Conservation (phyloP, 2,888 invertebrate genomes). For the Buathra laborator region DNA sequence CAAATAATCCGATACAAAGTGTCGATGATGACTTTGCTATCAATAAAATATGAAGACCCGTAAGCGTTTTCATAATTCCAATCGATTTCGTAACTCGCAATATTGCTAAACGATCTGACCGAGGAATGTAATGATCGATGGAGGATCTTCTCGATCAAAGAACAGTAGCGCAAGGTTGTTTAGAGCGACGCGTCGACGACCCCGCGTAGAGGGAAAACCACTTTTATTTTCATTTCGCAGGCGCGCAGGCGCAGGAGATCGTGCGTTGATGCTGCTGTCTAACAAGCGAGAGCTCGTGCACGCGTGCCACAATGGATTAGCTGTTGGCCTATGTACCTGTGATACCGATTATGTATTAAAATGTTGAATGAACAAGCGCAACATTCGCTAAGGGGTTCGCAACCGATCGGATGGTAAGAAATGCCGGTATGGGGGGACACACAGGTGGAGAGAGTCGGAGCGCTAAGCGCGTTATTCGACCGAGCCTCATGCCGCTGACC, state of each 20-base stretch:
- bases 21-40: background rate
- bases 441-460: slow-evolving; percentile 52
- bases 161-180: slow-evolving; percentile 75
- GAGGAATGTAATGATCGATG: slow-evolving; percentile 5
- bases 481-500: slow-evolving; percentile 74
- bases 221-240: slow-evolving; percentile 74
- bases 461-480: slow-evolving; percentile 59
- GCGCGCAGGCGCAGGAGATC: background rate
- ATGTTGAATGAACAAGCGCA: slow-evolving; percentile 8
- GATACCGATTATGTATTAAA: slow-evolving; percentile 1
- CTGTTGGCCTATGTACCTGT: background rate
- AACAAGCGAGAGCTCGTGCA: background rate
- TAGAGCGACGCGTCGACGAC: slow-evolving; percentile 24
- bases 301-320: background rate
- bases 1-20: background rate
- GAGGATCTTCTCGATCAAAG: slow-evolving; percentile 64
- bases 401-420: slow-evolving; percentile 20
- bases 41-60: background rate
- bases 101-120: slow-evolving; percentile 11
- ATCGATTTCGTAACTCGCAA: slow-evolving; percentile 31
- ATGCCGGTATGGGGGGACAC: slow-evolving; percentile 17
- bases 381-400: background rate
- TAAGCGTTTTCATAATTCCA: background rate
- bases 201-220: slow-evolving; percentile 53
- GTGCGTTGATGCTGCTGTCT: background rate